Evolutionary conservation across 37 sponge, comb jelly and placozoan genomes (phyloP).

Genomic region (Spongilla lacustris): DNA sequence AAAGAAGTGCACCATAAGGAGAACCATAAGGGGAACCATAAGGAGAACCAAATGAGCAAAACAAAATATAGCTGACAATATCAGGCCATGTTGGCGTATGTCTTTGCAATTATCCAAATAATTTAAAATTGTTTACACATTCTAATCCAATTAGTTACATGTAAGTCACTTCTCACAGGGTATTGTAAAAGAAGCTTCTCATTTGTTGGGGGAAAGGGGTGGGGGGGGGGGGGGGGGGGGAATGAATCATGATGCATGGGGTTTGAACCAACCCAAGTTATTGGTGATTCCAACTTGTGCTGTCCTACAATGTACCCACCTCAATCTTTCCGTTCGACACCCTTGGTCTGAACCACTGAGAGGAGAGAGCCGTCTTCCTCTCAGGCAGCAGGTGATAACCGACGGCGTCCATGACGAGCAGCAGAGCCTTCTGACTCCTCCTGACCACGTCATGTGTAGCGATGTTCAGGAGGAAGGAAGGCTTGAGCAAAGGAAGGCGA

Average conservation of each 20-base stretch:
- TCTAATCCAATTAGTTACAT: too few species aligned
- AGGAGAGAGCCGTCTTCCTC: not conserved
- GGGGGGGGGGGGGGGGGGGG: too few species aligned
- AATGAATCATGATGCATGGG: too few species aligned
- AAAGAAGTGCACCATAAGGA: not conserved
- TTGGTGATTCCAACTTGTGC: too few species aligned
- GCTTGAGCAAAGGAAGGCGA: conserved; percentile 36
- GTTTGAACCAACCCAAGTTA: too few species aligned
- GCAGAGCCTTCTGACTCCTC: conserved; percentile 10
- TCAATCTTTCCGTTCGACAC: not conserved
- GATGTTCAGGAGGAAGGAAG: conserved; percentile 43
- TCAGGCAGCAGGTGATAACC: conserved; percentile 54
- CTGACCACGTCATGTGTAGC: conserved; percentile 11
- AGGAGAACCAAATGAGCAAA: too few species aligned
- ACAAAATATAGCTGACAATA: not conserved
- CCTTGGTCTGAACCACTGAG: conserved; percentile 10
- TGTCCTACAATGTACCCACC: conserved; percentile 5
- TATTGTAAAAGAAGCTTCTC: too few species aligned
- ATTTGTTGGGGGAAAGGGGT: too few species aligned
- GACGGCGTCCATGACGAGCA: conserved; percentile 49
- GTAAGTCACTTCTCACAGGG: too few species aligned
- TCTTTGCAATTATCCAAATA: too few species aligned
- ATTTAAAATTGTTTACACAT: too few species aligned
- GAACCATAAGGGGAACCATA: not conserved
- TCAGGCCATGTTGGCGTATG: not conserved